Conservation (phyloP, 1,140 invertebrate genomes). For the Pseudomyrmex gracilis region DNA sequence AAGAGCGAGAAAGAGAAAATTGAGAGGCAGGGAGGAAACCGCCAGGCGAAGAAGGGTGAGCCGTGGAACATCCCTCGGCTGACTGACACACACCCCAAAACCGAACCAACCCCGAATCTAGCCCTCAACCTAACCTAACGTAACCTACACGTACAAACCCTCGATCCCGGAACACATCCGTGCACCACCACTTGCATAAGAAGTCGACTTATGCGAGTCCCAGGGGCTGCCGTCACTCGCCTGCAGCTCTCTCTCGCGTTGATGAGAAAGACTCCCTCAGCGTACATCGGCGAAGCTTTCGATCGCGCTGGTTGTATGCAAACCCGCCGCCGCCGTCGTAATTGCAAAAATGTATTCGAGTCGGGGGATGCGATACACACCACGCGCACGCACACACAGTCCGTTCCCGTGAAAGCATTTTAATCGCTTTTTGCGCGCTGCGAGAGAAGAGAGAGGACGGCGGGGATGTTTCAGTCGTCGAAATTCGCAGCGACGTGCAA, state of each 20-base stretch:
- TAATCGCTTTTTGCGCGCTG: slow-evolving; percentile 49
- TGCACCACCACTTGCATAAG: slow-evolving; percentile 52
- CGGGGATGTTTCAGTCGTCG: slow-evolving; percentile 27
- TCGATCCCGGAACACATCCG: slow-evolving; percentile 33
- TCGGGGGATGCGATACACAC: slow-evolving; percentile 14
- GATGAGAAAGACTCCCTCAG: not conserved
- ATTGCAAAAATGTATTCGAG: slow-evolving; percentile 48
- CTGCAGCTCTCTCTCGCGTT: not conserved
- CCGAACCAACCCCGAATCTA: slow-evolving; percentile 62
- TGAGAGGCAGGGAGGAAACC: slow-evolving; percentile 39
- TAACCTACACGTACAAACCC: slow-evolving; percentile 40
- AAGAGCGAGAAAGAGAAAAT: slow-evolving; percentile 34
- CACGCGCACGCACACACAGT: not conserved
- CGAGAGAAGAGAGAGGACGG: not conserved
- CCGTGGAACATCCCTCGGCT: slow-evolving; percentile 49
- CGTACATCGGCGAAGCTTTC: not conserved
- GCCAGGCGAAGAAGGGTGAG: slow-evolving; percentile 46
- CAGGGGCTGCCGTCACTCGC: not conserved
- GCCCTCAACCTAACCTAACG: slow-evolving; percentile 48
- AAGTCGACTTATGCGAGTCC: slow-evolving; percentile 62
- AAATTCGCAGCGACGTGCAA: slow-evolving; percentile 25
- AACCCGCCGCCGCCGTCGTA: slow-evolving; percentile 6
- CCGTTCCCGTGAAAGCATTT: slow-evolving; percentile 32
- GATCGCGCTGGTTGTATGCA: not conserved
- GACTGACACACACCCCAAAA: slow-evolving; percentile 68